A percentile compares a stretch with the other conserved stretches of the same genome.
Conservation (phyloP, 64 coral and sea anemone species). For the Cladopsammia gracilis region DNA sequence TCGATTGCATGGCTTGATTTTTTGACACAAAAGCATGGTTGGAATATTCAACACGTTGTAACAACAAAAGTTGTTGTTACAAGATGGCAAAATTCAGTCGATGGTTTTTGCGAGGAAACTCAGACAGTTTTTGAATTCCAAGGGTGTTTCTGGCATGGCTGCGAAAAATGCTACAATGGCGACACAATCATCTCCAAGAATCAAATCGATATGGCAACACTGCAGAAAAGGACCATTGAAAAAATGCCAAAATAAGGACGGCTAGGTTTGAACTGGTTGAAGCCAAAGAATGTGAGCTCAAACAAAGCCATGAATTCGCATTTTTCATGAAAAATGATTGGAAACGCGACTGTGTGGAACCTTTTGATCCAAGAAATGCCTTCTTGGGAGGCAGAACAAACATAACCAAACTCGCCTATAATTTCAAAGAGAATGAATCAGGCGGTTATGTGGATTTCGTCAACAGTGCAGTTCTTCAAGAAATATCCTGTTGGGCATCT, state of each 20-base stretch:
- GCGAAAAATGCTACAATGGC: background rate
- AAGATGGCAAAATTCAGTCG: no score
- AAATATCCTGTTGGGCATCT: background rate
- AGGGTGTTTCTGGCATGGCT: background rate
- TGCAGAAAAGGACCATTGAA: background rate
- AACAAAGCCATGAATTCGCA: no score
- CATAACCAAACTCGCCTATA: background rate
- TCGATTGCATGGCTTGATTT: no score
- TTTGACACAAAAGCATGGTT: no score
- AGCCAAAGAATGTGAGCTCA: no score
- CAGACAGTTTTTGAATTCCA: no score
- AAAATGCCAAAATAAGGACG: background rate
- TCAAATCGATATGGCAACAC: background rate
- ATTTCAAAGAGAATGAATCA: no score
- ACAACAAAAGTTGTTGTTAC: no score
- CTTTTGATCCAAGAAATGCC: background rate
- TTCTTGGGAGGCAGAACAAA: conserved; percentile 28
- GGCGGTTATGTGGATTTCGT: no score
- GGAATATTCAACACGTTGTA: no score
- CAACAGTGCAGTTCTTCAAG: background rate
- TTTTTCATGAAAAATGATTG: no score
- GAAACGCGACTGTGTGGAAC: background rate
- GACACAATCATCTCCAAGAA: background rate
- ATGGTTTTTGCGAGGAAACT: no score
- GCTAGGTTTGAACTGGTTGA: background rate